A percentile compares a stretch with the other conserved stretches of the same genome.
Conservation (phyloP, 2,113 vertebrate genomes). For the Sphyrna mokarran region DNA sequence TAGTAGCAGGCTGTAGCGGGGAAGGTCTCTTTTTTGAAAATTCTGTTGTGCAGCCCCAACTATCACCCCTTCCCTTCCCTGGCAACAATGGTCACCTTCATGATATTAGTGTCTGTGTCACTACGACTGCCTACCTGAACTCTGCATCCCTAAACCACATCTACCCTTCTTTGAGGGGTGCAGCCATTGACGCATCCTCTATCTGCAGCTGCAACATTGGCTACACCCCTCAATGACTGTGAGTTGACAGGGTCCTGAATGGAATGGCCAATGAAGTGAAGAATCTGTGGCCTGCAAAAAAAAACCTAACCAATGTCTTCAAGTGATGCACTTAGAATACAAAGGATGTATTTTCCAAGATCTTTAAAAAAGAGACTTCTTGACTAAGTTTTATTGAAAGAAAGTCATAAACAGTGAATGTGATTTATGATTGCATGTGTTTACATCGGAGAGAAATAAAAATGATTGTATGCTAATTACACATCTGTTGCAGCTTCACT, state of each 20-base stretch:
- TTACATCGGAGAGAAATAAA: not conserved
- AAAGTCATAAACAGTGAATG: not conserved
- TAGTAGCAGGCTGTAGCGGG: not conserved
- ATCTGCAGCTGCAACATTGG: not conserved
- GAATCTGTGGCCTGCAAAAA: not conserved
- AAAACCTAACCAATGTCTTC: not conserved
- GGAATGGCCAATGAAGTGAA: not conserved
- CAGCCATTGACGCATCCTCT: not conserved
- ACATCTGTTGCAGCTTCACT: not conserved
- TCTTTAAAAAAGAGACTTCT: not conserved
- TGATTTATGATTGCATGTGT: conserved; percentile 18
- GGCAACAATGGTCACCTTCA: not conserved
- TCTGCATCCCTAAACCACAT: not conserved
- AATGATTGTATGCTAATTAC: not conserved
- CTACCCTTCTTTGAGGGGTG: not conserved
- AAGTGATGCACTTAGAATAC: not conserved
- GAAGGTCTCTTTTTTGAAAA: not conserved
- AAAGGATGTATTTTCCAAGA: not conserved
- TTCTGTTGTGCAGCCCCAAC: not conserved
- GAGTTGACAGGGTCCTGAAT: not conserved
- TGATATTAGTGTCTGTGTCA: not conserved
- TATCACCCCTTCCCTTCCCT: too few relatives aligned
- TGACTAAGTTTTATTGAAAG: not conserved
- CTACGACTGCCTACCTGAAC: not conserved
- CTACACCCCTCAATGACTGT: not conserved